Conservation (phyloP, 2,113 vertebrate genomes). For the Micronisus gabar region DNA sequence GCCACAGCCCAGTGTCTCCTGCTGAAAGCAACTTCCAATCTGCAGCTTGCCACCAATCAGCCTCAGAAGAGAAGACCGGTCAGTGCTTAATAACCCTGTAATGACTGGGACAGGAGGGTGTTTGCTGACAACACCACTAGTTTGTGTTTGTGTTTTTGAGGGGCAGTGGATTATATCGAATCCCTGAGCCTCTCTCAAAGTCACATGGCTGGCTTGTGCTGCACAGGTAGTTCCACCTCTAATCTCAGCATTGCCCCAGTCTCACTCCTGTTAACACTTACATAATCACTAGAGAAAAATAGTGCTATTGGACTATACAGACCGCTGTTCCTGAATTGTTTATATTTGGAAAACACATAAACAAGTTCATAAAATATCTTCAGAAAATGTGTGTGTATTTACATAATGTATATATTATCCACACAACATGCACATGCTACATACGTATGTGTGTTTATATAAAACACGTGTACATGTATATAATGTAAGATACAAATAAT, state of each 20-base stretch:
- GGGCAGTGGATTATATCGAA: neutral
- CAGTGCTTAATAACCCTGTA: neutral
- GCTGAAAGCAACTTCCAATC: neutral
- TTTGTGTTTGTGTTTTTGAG: neutral
- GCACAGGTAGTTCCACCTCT: neutral
- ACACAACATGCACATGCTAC: neutral
- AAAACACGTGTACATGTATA: rapidly evolving
- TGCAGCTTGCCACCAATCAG: neutral
- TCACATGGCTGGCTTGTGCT: neutral
- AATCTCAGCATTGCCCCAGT: neutral
- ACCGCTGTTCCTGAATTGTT: neutral
- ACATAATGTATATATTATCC: neutral
- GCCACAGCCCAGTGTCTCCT: neutral
- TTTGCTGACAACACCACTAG: neutral
- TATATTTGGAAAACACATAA: neutral
- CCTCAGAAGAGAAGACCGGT: neutral
- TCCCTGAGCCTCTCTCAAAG: neutral
- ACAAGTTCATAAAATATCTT: neutral
- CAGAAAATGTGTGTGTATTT: neutral
- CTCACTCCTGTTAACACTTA: neutral
- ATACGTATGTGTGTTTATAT: neutral
- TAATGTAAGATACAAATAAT: neutral
- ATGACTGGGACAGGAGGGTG: neutral
- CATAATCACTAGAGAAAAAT: neutral
- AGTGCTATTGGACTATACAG: neutral